phyloP scores from a whole-genome alignment of 2,888 invertebrate species.

The Tachina fera region DNA sequence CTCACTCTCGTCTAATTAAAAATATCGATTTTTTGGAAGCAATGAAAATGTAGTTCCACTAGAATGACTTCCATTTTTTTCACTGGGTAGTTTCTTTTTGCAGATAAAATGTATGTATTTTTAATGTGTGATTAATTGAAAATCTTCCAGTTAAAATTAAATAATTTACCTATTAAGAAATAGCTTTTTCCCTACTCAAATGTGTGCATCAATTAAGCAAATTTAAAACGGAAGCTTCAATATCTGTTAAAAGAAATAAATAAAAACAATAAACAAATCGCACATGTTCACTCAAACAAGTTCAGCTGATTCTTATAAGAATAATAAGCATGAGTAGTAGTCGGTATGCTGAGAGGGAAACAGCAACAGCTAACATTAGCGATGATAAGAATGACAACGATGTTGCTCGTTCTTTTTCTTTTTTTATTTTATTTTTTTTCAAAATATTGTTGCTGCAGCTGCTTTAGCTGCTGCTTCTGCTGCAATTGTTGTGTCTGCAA shows the following conservation, averaged over 20 bases:
- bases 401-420: not conserved
- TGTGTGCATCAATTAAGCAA: constrained; percentile 11
- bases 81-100: too few species aligned
- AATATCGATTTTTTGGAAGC: too few species aligned
- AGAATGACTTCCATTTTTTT: too few species aligned
- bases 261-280: too few species aligned
- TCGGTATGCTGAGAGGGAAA: not conserved
- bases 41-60: too few species aligned
- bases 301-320: constrained; percentile 22
- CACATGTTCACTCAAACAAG: constrained; percentile 1
- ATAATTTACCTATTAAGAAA: not conserved
- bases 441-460: not conserved
- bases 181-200: constrained; percentile 1
- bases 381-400: constrained; percentile 13
- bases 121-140: not conserved
- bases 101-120: too few species aligned
- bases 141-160: not conserved
- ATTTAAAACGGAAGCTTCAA: constrained; percentile 29
- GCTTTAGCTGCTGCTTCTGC: constrained; percentile 1
- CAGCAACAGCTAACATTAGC: not conserved
- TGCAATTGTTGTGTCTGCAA: constrained; percentile 37
- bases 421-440: too few species aligned
- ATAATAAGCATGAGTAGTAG: not conserved
- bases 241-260: not conserved
- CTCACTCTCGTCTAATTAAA: too few species aligned